Evolutionary conservation across 2,113 vertebrate genomes (phyloP).

Genomic region (Periophthalmodon schlosseri): DNA sequence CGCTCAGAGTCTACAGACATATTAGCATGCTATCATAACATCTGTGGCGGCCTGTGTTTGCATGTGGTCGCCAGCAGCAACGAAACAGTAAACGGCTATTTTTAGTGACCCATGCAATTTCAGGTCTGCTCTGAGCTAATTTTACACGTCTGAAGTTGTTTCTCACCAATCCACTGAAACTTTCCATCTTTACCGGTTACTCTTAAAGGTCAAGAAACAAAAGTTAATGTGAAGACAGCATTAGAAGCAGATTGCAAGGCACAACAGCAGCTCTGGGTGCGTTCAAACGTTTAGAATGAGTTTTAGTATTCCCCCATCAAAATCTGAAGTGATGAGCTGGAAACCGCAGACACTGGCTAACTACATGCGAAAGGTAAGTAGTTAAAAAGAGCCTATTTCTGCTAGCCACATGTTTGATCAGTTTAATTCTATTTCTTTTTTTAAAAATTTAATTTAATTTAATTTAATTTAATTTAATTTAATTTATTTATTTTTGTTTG

Average conservation of each 20-base stretch:
- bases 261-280: background rate
- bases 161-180: conserved; percentile 23
- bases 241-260: background rate
- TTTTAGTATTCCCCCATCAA: conserved; percentile 11
- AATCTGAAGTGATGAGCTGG: conserved; percentile 47
- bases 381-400: too few relatives aligned
- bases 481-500: too few relatives aligned
- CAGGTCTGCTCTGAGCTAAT: background rate
- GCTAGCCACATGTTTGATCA: too few relatives aligned
- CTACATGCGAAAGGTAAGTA: conserved; percentile 45
- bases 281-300: conserved; percentile 20
- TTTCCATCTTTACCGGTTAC: conserved; percentile 6
- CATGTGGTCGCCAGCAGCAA: background rate
- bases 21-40: background rate
- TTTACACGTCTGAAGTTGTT: background rate
- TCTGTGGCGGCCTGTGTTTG: background rate
- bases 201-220: background rate
- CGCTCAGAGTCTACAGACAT: background rate
- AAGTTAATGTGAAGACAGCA: background rate
- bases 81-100: conserved; percentile 19
- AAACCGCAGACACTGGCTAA: conserved; percentile 31
- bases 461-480: too few relatives aligned
- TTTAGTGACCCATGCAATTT: background rate
- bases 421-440: too few relatives aligned
- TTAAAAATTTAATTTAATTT: too few relatives aligned